phyloP scores from a whole-genome alignment of 2,888 invertebrate species.

The Drosophila yooni region DNA sequence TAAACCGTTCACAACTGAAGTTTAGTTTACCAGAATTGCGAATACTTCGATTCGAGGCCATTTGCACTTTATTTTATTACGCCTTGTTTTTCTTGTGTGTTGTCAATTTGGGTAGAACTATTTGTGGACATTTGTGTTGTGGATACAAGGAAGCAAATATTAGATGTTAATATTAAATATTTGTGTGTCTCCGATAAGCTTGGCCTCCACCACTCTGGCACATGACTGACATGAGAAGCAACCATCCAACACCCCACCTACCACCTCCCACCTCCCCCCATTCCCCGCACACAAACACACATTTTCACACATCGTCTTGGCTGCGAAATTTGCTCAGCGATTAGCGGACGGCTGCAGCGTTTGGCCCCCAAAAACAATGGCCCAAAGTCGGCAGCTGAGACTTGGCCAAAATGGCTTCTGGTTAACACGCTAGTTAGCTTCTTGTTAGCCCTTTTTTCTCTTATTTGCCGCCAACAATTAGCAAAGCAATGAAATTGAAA shows the following conservation, averaged over 20 bases:
- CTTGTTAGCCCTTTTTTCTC: background rate
- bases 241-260: background rate
- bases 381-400: background rate
- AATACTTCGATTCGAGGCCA: background rate
- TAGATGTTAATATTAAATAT: conserved; percentile 34
- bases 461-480: conserved; percentile 27
- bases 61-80: conserved; percentile 6
- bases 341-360: conserved; percentile 51
- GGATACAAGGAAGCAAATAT: conserved; percentile 45
- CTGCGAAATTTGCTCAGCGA: conserved; percentile 64
- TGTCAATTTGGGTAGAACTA: conserved; percentile 26
- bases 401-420: background rate
- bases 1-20: background rate
- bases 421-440: background rate
- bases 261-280: background rate
- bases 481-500: conserved; percentile 37
- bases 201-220: conserved; percentile 34
- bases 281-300: background rate
- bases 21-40: background rate
- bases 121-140: conserved; percentile 10
- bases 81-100: background rate
- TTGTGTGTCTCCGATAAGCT: conserved; percentile 48
- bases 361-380: conserved; percentile 14
- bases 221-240: conserved; percentile 6
- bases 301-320: conserved; percentile 27